Percentiles rank a stretch among this genome's conserved stretches.
Evolutionary conservation across 2,888 invertebrate species (phyloP).

Genomic region (Gymnosoma rotundatum): DNA sequence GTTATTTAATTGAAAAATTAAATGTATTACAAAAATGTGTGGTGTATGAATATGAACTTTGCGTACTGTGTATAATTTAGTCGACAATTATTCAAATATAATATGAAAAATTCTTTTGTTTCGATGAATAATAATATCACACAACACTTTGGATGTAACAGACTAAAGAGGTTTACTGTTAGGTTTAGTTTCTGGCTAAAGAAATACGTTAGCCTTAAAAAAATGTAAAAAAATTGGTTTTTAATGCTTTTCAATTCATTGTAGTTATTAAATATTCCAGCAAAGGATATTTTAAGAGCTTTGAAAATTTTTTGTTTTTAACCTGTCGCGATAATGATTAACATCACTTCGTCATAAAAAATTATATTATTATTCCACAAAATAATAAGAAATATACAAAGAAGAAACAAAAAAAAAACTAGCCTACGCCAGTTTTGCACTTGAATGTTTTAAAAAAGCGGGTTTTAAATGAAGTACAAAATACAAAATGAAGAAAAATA

Average conservation of each 20-base stretch:
- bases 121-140: no score
- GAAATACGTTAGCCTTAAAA: background rate
- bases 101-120: no score
- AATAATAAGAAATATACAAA: slow-evolving; percentile 15
- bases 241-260: background rate
- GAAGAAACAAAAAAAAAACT: slow-evolving; percentile 28
- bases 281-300: slow-evolving; percentile 13
- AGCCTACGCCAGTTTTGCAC: slow-evolving; percentile 2
- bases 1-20: no score
- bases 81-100: no score
- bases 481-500: slow-evolving; percentile 9
- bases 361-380: slow-evolving; percentile 53
- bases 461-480: slow-evolving; percentile 2
- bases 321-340: slow-evolving; percentile 63
- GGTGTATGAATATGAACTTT: no score
- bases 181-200: background rate
- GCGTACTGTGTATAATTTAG: no score
- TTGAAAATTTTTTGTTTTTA: slow-evolving; percentile 49
- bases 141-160: no score
- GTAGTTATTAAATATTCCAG: slow-evolving; percentile 26
- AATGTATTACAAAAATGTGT: no score
- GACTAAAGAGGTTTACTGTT: no score
- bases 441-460: background rate
- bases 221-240: background rate
- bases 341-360: slow-evolving; percentile 58